Base-by-base conservation (phyloP, 2,888 invertebrate genomes). In the Amaurobius ferox region DNA sequence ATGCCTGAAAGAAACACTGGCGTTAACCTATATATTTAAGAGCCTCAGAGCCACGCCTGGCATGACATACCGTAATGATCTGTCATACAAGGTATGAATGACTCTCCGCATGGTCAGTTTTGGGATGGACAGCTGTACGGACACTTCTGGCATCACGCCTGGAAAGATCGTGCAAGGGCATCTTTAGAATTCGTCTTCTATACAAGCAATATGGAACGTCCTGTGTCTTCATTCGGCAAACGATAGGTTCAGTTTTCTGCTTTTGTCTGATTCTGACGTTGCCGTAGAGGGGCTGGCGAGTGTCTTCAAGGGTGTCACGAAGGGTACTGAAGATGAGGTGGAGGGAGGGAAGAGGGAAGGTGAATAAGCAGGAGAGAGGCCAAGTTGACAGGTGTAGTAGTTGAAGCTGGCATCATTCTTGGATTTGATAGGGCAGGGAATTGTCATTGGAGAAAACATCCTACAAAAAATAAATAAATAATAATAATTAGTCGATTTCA, bases 321-420 rank as follows among this genome's bases (percentile, higher is more conserved):
- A 66, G 32, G 61, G 40, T 35, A 76, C 30, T 19, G 48, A 55
- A 0, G 76, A 29, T 23, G 70, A 44, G 3, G 76, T 19, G 16
- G 77, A 48, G 28, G 77, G n/a, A 11, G 70, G 16, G 61, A 85
- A 77, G 16, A 71, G 39, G 1, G 68, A 48, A n/a, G 77, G 64
- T 13, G 55, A 66, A 40, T 64, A 48, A n/a, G 72, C 71, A 0
- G 83, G 77, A n/a, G 83, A 32, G 35, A 83, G 35, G 19, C 83
- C 83, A 29, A 85, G 61, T n/a, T 77, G 76, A 40, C 83, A 78
- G 23, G 83, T 85, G 66, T 78, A 78, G 77, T 85, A 85, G 71
- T 71, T 77, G 83, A 77, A 85, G 48, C 71, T 55, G 44, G 23
- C 5, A 11, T 77, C 83, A n/a, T 40, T 72, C 16, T 85, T 76